phyloP scores from a whole-genome alignment of 2,888 invertebrate genomes.

The Meteorus colon region DNA sequence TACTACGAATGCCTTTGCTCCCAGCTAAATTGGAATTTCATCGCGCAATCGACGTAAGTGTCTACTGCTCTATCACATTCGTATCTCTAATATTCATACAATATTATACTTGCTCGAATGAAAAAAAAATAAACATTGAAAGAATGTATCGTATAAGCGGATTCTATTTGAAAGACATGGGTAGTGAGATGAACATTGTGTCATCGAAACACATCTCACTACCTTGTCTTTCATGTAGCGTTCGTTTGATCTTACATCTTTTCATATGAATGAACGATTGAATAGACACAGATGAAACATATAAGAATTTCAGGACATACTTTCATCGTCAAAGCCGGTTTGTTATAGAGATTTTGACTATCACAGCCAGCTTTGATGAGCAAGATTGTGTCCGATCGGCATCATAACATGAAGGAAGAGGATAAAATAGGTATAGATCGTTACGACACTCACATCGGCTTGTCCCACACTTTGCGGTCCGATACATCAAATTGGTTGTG shows the following conservation, averaged over 20 bases:
- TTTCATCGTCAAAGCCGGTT: constrained; percentile 86
- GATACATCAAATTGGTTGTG: constrained; percentile 92
- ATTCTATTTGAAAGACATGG: constrained; percentile 95
- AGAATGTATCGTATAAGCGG: constrained; percentile 54
- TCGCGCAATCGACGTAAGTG: constrained; percentile 77
- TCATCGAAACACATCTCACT: constrained; percentile 85
- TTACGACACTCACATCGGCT: constrained; percentile 10
- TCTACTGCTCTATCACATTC: constrained; percentile 21
- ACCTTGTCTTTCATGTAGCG: constrained; percentile 98
- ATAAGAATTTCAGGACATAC: constrained; percentile 69
- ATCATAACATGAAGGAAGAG: constrained; percentile 46
- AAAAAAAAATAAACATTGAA: background rate
- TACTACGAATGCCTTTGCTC: constrained; percentile 76
- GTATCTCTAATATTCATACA: background rate
- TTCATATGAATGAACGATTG: constrained; percentile 11
- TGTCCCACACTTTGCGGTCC: constrained; percentile 75
- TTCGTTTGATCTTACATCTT: constrained; percentile 65
- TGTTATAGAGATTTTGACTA: constrained; percentile 86
- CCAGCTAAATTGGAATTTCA: constrained; percentile 74
- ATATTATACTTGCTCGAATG: background rate
- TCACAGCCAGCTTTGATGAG: constrained; percentile 98
- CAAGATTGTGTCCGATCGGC: constrained; percentile 78
- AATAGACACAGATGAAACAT: constrained; percentile 16
- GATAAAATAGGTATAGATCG: constrained; percentile 7
- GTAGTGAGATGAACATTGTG: constrained; percentile 93